Percentiles rank a stretch among this genome's conserved stretches.
Conservation (phyloP, 2,113 vertebrate genomes). For the Columbina picui region DNA sequence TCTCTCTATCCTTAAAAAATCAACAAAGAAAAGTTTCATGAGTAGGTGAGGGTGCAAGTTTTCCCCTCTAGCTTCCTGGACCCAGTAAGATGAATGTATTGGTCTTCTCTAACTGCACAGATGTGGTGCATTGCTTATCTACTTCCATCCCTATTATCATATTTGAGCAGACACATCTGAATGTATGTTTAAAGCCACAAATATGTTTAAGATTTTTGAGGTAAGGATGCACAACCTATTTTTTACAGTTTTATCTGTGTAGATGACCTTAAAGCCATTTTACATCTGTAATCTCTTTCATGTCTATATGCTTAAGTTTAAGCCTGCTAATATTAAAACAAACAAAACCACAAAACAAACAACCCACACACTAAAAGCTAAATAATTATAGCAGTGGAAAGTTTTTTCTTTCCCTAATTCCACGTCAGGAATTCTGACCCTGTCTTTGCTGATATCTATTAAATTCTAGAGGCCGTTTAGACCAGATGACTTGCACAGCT, state of each 20-base stretch:
- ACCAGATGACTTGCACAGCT: background rate
- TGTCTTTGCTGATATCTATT: background rate
- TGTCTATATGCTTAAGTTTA: background rate
- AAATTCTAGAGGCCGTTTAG: background rate
- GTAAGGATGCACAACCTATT: background rate
- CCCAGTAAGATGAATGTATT: background rate
- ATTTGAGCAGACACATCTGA: background rate
- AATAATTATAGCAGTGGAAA: background rate
- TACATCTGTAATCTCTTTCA: background rate
- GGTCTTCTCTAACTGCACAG: background rate
- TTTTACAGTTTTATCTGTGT: background rate
- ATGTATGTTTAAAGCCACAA: background rate
- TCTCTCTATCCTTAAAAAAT: background rate
- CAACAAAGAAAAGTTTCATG: background rate
- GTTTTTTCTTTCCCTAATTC: background rate
- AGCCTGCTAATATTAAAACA: background rate
- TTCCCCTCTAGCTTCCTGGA: background rate
- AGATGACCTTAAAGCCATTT: background rate
- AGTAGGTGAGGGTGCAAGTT: background rate
- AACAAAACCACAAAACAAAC: too few species aligned
- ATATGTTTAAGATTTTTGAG: background rate
- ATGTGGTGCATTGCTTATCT: background rate
- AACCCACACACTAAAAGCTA: background rate
- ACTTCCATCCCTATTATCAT: background rate
- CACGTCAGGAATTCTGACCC: background rate